Percentiles rank a stretch among this genome's conserved stretches.
These are phyloP conservation scores for Neopipo cinnamomea DNA, from an alignment of 2,113 vertebrate species.

Conservation along the genomic window DNA sequence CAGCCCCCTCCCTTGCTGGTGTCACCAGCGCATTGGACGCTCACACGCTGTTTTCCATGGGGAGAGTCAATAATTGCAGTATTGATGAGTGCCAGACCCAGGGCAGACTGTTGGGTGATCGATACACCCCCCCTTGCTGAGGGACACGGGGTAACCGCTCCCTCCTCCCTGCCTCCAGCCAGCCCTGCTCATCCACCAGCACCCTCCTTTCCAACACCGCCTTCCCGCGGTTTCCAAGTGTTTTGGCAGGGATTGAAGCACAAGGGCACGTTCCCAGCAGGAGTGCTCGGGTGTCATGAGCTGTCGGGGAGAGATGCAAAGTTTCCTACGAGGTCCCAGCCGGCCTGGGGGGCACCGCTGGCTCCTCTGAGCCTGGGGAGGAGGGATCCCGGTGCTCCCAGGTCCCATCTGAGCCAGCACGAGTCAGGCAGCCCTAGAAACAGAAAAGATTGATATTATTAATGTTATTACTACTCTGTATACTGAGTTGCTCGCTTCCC, in stretches of 20 bases:
- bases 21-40: not conserved
- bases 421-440: not conserved
- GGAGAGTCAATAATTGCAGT: not conserved
- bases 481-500: not conserved
- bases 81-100: not conserved
- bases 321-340: not conserved
- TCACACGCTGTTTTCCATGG: not conserved
- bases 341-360: not conserved
- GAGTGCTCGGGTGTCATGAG: not conserved
- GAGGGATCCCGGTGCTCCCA: not conserved
- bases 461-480: not conserved
- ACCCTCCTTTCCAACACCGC: not conserved
- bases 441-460: not conserved
- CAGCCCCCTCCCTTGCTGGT: not conserved
- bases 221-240: rapidly evolving
- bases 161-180: not conserved
- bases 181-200: not conserved
- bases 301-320: not conserved
- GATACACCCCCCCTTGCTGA: not conserved
- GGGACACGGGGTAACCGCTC: not conserved
- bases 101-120: not conserved
- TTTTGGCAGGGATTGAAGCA: not conserved
- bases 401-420: not conserved
- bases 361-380: not conserved
- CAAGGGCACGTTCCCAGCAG: not conserved